Percentiles rank a stretch among this genome's conserved stretches.
Evolutionary conservation across 2,113 vertebrate genomes (phyloP).

Genomic region (Cryptomyrus ogoouensis): DNA sequence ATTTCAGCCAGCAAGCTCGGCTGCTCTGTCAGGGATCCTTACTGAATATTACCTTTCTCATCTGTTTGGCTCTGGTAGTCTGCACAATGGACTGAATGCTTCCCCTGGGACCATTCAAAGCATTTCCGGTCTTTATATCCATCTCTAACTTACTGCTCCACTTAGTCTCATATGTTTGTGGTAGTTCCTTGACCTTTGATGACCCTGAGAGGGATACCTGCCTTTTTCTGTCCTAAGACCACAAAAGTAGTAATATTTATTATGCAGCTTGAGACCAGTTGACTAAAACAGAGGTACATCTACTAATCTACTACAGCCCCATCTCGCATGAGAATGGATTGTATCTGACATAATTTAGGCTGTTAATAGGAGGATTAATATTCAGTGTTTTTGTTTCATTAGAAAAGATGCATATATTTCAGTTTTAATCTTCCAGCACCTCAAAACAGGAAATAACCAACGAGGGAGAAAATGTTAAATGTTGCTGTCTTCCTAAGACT

Average conservation of each 20-base stretch:
- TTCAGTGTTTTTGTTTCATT: neutral
- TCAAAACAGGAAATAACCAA: neutral
- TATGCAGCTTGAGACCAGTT: neutral
- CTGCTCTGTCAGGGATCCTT: neutral
- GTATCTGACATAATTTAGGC: neutral
- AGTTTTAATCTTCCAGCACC: neutral
- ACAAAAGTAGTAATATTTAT: neutral
- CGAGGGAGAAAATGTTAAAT: neutral
- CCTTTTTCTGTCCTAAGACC: neutral
- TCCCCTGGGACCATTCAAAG: neutral
- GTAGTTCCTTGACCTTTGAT: neutral
- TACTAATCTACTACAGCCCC: neutral
- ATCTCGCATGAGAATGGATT: neutral
- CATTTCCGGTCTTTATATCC: neutral
- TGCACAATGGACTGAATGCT: neutral
- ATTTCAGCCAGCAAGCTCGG: neutral
- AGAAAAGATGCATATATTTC: neutral
- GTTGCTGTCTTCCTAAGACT: neutral
- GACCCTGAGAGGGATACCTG: neutral
- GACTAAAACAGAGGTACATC: neutral
- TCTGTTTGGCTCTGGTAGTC: neutral
- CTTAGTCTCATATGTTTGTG: neutral
- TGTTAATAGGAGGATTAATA: neutral
- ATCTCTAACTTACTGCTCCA: neutral
- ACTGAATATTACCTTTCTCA: neutral